phyloP scores from a whole-genome alignment of 2,113 vertebrate genomes.

The Pelobates fuscus region DNA sequence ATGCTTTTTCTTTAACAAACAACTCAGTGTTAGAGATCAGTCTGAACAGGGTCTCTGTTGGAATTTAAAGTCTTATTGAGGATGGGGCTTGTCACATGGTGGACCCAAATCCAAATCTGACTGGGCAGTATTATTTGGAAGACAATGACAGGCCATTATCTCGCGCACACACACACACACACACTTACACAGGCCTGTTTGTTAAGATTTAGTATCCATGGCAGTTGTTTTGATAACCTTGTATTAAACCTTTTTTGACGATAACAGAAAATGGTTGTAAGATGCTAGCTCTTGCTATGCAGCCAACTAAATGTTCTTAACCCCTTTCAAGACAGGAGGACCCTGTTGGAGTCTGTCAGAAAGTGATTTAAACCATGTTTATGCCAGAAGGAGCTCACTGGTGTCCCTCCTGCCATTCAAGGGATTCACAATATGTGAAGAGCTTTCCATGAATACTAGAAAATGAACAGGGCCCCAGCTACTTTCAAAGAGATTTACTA shows the following conservation, averaged over 20 bases:
- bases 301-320: not conserved
- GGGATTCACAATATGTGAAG: too few species aligned
- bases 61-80: constrained; percentile 59
- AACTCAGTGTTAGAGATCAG: constrained; percentile 1
- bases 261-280: constrained; percentile 1
- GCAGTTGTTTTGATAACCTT: constrained; percentile 72
- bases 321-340: too few species aligned
- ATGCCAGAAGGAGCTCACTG: too few species aligned
- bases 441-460: too few species aligned
- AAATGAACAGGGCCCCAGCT: too few species aligned
- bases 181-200: constrained; percentile 68
- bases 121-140: constrained; percentile 65
- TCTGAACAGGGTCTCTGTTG: constrained; percentile 65
- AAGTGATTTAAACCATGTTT: too few species aligned
- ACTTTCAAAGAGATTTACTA: too few species aligned
- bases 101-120: constrained; percentile 58
- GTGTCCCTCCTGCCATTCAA: too few species aligned
- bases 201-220: constrained; percentile 66
- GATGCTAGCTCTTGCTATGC: not conserved
- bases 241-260: constrained; percentile 23
- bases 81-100: constrained; percentile 62
- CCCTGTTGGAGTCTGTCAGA: too few species aligned
- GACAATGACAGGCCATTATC: constrained; percentile 56
- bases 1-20: constrained; percentile 17
- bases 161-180: constrained; percentile 62